Evolutionary conservation across 1,140 invertebrate species (phyloP).

Genomic region (Venturia canescens): DNA sequence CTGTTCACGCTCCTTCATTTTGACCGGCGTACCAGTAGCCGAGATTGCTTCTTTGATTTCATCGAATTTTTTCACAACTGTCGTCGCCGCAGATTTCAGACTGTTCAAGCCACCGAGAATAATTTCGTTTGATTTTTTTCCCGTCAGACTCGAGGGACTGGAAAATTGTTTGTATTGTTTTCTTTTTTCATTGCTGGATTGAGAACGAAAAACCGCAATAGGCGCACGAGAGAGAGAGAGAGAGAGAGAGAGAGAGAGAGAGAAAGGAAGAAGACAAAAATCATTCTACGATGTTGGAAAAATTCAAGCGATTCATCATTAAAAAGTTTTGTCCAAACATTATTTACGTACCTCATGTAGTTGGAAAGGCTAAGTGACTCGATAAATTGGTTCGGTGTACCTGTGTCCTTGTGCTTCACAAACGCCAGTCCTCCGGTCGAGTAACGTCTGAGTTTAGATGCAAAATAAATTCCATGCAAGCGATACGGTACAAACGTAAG

Average conservation of each 20-base stretch:
- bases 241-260: too few species aligned
- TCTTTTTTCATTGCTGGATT: conserved; percentile 13
- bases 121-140: conserved; percentile 92
- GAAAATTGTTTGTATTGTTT: conserved; percentile 60
- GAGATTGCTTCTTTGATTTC: conserved; percentile 96
- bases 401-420: conserved; percentile 73
- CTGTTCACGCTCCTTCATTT: conserved; percentile 78
- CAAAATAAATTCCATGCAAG: conserved; percentile 44
- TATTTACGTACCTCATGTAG: conserved; percentile 71
- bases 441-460: conserved; percentile 68
- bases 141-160: conserved; percentile 88
- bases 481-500: conserved; percentile 21
- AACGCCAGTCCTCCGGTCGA: conserved; percentile 71
- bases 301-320: background rate
- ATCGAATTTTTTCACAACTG: conserved; percentile 92
- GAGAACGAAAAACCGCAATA: conserved; percentile 26
- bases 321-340: conserved; percentile 1
- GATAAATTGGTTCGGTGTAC: conserved; percentile 71
- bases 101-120: conserved; percentile 91
- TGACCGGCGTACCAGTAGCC: conserved; percentile 89
- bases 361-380: conserved; percentile 73
- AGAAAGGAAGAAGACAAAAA: conserved; percentile 32
- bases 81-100: conserved; percentile 90
- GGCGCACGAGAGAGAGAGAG: too few species aligned
- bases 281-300: conserved; percentile 17